Conservation (phyloP, 2,797 vertebrate species). For the Coccyzus lansbergi region DNA sequence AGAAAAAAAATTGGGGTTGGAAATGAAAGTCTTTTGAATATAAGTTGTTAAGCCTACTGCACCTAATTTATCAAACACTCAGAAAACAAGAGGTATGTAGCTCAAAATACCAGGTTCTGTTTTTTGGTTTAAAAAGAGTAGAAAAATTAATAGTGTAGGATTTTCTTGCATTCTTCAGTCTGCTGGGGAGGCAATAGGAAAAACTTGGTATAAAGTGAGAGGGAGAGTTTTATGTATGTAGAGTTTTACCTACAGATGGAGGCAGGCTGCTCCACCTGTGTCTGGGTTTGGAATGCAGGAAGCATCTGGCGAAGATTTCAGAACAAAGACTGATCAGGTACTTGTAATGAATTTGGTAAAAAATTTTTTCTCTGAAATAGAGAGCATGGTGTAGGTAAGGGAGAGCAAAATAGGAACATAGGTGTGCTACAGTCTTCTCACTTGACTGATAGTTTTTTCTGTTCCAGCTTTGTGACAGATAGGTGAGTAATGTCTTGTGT, state of each 20-base stretch:
- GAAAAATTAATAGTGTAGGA: not conserved
- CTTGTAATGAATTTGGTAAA: conserved; percentile 20
- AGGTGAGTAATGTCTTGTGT: not conserved
- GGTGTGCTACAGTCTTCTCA: not conserved
- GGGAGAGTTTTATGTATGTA: not conserved
- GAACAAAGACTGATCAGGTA: not conserved
- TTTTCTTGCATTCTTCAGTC: not conserved
- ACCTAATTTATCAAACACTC: not conserved
- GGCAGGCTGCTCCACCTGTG: not conserved
- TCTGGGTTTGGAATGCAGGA: not conserved
- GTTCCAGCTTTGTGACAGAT: not conserved
- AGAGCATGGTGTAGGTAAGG: not conserved
- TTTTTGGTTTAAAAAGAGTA: not conserved
- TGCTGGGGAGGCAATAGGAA: not conserved
- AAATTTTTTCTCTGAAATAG: not conserved
- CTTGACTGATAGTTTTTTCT: not conserved
- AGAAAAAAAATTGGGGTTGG: not conserved
- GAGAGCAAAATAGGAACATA: not conserved
- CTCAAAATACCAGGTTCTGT: not conserved
- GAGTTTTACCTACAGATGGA: not conserved
- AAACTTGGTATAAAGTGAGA: not conserved
- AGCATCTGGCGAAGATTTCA: not conserved
- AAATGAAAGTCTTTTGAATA: not conserved
- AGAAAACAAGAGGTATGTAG: fast-evolving
- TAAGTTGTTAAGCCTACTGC: not conserved